Evolutionary conservation across 2,113 vertebrate genomes (phyloP).

Genomic region (Melanerpes formicivorus): DNA sequence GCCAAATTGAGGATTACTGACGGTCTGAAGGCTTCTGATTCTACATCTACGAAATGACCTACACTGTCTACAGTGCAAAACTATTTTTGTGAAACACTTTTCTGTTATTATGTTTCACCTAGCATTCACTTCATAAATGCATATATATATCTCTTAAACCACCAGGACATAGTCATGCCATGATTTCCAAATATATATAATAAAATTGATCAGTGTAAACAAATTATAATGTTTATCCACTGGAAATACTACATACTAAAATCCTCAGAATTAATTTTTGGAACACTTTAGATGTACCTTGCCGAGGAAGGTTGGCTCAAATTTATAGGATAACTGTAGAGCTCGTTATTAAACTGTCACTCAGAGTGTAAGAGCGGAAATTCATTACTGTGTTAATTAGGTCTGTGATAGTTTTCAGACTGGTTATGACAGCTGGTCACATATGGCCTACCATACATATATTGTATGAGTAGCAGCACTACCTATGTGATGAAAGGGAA

Average conservation of each 20-base stretch:
- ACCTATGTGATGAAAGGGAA: neutral
- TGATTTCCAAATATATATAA: slow-evolving; percentile 23
- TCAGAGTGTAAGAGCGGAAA: slow-evolving; percentile 39
- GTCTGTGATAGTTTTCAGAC: slow-evolving; percentile 17
- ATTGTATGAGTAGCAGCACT: neutral
- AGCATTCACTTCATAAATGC: neutral
- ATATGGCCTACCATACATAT: neutral
- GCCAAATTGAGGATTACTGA: neutral
- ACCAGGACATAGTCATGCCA: neutral
- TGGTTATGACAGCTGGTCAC: neutral
- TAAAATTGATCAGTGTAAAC: neutral
- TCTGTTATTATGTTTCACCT: neutral
- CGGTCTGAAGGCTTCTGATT: neutral
- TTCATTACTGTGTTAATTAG: slow-evolving; percentile 67
- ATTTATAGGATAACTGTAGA: slow-evolving; percentile 42
- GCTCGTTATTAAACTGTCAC: slow-evolving; percentile 69
- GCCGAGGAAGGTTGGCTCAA: slow-evolving; percentile 42
- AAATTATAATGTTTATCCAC: neutral
- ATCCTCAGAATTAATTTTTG: slow-evolving; percentile 27
- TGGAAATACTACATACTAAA: neutral
- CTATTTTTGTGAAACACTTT: neutral
- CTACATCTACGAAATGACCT: neutral
- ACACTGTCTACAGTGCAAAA: neutral
- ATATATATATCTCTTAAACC: slow-evolving; percentile 32
- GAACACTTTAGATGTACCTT: neutral